These are phyloP conservation scores for Aegotheles bennettii DNA, from an alignment of 2,113 vertebrate genomes.

Conservation along the genomic window DNA sequence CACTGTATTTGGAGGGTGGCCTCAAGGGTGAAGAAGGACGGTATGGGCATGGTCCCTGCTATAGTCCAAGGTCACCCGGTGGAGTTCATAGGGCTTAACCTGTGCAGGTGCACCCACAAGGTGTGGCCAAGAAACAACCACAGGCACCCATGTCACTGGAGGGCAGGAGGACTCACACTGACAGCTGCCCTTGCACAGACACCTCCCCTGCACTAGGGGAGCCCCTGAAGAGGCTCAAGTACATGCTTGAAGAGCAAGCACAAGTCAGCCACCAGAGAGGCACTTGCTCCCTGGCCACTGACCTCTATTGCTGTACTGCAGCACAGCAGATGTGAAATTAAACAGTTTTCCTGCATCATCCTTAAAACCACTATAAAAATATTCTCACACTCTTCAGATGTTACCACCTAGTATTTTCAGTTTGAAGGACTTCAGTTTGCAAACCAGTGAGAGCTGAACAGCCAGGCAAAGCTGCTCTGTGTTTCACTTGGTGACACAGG, in stretches of 20 bases:
- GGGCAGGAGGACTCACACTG: background rate
- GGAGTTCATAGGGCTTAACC: background rate
- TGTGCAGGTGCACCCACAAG: fast-evolving
- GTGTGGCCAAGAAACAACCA: background rate
- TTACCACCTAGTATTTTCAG: background rate
- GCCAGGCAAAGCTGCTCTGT: background rate
- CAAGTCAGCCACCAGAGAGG: background rate
- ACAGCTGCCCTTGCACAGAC: background rate
- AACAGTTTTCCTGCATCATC: background rate
- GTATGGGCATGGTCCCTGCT: fast-evolving
- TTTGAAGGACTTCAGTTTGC: background rate
- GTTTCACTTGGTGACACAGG: background rate
- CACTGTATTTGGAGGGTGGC: background rate
- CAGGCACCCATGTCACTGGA: background rate
- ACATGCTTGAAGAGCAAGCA: background rate
- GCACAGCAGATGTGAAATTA: background rate
- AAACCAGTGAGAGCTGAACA: background rate
- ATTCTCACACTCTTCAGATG: background rate
- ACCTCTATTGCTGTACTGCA: background rate
- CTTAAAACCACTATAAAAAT: background rate
- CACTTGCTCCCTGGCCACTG: background rate
- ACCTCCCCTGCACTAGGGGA: background rate
- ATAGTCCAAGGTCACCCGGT: fast-evolving
- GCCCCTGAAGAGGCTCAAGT: background rate
- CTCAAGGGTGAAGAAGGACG: background rate